These are phyloP conservation scores for Ochlodes sylvanus DNA, from an alignment of 2,888 invertebrate species.

Conservation along the genomic window DNA sequence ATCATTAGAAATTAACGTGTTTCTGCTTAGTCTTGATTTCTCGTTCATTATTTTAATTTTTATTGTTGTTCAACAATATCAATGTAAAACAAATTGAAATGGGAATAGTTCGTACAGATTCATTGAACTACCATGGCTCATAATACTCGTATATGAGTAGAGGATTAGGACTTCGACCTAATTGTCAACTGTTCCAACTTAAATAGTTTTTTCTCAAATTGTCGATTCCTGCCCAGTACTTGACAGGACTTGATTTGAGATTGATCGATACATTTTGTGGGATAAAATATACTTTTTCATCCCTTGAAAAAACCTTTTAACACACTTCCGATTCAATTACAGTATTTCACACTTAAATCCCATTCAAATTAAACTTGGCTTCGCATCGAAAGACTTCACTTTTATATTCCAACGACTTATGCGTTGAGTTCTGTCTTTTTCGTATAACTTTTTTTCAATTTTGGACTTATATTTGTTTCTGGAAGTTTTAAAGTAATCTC, in stretches of 20 bases:
- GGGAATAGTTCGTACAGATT: too few species aligned
- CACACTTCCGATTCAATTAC: slow-evolving; percentile 22
- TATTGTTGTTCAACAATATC: too few species aligned
- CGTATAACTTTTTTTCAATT: slow-evolving; percentile 12
- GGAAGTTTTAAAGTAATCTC: background rate
- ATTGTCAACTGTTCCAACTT: too few species aligned
- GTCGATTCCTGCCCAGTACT: too few species aligned
- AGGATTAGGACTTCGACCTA: too few species aligned
- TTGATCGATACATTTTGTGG: background rate
- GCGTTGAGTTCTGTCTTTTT: slow-evolving; percentile 25
- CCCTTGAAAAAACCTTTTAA: background rate
- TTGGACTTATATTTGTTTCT: slow-evolving; percentile 5
- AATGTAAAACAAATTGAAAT: too few species aligned
- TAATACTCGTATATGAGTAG: too few species aligned
- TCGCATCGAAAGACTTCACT: slow-evolving; percentile 10
- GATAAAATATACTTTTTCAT: background rate
- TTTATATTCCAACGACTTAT: slow-evolving; percentile 31
- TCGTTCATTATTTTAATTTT: background rate
- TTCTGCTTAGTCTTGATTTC: background rate
- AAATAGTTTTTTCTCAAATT: too few species aligned
- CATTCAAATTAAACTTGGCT: slow-evolving; percentile 35
- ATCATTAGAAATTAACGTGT: slow-evolving; percentile 21
- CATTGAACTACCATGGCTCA: too few species aligned
- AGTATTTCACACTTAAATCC: slow-evolving; percentile 13
- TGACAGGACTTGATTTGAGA: background rate